Base-by-base conservation (phyloP, 1,140 invertebrate genomes). In the Drosophila malerkotliana region DNA sequence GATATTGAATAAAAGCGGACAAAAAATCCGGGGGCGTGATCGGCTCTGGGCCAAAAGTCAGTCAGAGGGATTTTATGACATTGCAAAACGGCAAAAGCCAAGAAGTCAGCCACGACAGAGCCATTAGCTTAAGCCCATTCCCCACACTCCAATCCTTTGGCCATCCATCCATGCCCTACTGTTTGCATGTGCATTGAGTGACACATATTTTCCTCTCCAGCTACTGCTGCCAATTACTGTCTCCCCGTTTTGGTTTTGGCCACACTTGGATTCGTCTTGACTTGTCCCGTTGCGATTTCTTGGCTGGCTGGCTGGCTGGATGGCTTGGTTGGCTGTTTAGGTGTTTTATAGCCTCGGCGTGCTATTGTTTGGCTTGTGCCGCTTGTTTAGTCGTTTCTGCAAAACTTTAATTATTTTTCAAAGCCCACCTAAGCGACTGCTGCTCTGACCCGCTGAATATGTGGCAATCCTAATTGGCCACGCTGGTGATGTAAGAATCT, bases 1-100 rank as follows among this genome's bases (percentile, higher is more conserved):
- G 15, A 60, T 57, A 87, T 87, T 84, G 82, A 81, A 87, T 87
- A 59, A 74, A 82, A 57, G 56, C 69, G 52, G 15, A 49, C 18
- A 44, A 59, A 12, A 59, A 21, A 10, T 41, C 37, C 26, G 61
- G 48, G 37, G 72, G 60, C 72, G 60, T 55, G 53, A 56, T 73
- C 58, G 39, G 30, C 68, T 30, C 49, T 39, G 8, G 15, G 45
- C 48, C 4, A 48, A 58, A 37, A 34, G 41, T 57, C 41, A 18
- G 41, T 34, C 15, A 2, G 18, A 18, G 44, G 37, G 53, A 58
- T 75, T 80, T 76, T 80, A 81, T 80, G 77, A 76, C 66, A 72
- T 80, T 55, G 56, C 66, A 76, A 76, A 79, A 76, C 60, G 51
- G 32, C 45, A 64, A 44, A 7, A 44, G 41, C 41, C 41, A 37